Evolutionary conservation across 2,113 vertebrate genomes (phyloP).

Genomic region (Zosterops lateralis): DNA sequence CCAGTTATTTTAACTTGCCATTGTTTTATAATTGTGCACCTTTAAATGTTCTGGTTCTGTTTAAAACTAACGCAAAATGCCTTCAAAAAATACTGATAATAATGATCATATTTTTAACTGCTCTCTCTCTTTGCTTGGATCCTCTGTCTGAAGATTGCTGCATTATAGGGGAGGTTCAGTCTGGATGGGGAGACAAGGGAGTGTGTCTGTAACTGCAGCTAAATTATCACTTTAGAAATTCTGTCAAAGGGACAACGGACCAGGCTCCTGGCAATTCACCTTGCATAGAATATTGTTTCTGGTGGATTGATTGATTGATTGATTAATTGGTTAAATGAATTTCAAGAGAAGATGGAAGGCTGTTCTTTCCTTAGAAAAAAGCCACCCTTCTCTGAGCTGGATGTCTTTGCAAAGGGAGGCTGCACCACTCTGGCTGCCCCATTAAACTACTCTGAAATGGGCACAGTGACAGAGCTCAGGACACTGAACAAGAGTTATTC

Average conservation of each 20-base stretch:
- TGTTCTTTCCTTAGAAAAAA: background rate
- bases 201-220: background rate
- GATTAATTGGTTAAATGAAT: background rate
- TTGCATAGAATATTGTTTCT: background rate
- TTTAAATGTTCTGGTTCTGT: conserved; percentile 52
- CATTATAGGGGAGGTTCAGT: background rate
- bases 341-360: background rate
- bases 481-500: background rate
- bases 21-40: conserved; percentile 43
- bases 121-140: background rate
- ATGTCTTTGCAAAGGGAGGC: background rate
- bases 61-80: background rate
- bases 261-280: background rate
- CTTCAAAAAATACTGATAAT: background rate
- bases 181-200: background rate
- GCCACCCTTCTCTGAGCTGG: background rate
- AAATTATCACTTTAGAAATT: background rate
- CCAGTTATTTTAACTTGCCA: conserved; percentile 27
- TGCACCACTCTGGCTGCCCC: background rate
- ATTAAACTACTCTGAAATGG: background rate
- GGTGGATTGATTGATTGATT: background rate
- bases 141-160: background rate
- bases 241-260: background rate
- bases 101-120: background rate
- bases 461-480: background rate